Percentiles rank a stretch among this genome's conserved stretches.
Conservation (phyloP, 92 coral and sea anemone genomes). For the Pocillopora meandrina region DNA sequence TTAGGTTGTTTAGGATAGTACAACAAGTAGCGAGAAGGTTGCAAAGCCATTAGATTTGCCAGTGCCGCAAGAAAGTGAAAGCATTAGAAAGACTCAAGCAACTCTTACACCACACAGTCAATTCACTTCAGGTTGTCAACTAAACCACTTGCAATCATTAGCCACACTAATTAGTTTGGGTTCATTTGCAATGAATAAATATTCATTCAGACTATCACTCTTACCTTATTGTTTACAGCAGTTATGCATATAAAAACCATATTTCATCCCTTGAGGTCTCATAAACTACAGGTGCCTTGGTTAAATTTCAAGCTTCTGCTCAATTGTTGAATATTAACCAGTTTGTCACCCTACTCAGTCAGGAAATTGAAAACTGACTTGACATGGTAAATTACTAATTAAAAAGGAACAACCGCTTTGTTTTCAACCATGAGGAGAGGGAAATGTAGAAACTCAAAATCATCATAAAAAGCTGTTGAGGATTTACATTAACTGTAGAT, state of each 20-base stretch:
- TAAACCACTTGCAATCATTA: constrained; percentile 27
- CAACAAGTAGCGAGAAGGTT: constrained; percentile 17
- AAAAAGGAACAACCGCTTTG: neutral
- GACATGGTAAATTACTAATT: constrained; percentile 21
- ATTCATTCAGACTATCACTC: constrained; percentile 5
- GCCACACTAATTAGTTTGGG: constrained; percentile 33
- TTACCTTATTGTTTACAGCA: constrained; percentile 53
- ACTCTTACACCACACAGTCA: constrained; percentile 22
- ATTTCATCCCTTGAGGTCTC: constrained; percentile 13
- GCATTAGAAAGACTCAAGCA: neutral
- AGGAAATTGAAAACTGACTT: constrained; percentile 34
- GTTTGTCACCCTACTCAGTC: neutral
- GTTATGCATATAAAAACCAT: constrained; percentile 69
- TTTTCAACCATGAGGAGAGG: neutral
- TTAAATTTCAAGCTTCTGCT: constrained; percentile 5
- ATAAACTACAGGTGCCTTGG: constrained; percentile 24
- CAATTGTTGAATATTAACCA: constrained; percentile 24
- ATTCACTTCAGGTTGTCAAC: neutral
- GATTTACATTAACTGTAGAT: neutral
- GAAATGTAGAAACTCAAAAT: neutral
- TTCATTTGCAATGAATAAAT: constrained; percentile 18
- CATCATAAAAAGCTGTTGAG: neutral
- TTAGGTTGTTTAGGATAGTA: constrained; percentile 37
- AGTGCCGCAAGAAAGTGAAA: neutral
- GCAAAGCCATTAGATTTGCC: constrained; percentile 6